Base-by-base conservation (phyloP, 2,797 vertebrate species). In the Galago senegalensis region DNA sequence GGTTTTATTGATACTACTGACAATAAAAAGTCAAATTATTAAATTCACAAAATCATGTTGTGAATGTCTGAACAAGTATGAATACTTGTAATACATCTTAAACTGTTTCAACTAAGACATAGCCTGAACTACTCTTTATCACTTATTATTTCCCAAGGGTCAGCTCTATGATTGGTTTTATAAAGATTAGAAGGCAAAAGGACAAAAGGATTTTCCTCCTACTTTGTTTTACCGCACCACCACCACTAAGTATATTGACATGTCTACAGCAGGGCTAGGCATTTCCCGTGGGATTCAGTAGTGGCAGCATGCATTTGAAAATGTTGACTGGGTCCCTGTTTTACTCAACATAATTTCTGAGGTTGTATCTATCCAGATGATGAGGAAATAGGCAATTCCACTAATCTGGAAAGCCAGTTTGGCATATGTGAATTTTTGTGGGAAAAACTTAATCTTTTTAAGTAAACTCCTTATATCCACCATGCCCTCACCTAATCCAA, bases 1-100 rank as follows among this genome's bases (percentile, higher is more conserved):
- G 63, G 21, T 87, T 83, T 34, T 87, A 40, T 0, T 80, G 60
- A 86, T 67, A 31, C 5, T 31, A 56, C 1, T 75, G 53, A 85
- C 20, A 73, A 76, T 46, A 4, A 79, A 83, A 75, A 72, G 7
- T 67, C 31, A 83, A 96, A 96, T 72, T 58, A 53, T 2, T 96
- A 37, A 84, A 75, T 80, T 49, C 10, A 91, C 63, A 61, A 86
- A 83, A 61, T 18, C 23, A 21, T 89, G 83, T 82, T 89, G 96
- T 87, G 93, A 23, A 88, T 11, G 89, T 90, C 11, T 49, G 5
- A 75, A 86, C 72, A 73, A 72, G 87, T 89, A 1, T 53, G 67
- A 92, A 89, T 7, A 60, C 60, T 87, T 83, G 88, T 27, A 86
- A 34, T 58, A 58, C 56, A 58, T 58, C 29, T 81, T 61, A 56